Base-by-base conservation (phyloP, 2,113 vertebrate species). In the Ophthalmolycus amberensis region DNA sequence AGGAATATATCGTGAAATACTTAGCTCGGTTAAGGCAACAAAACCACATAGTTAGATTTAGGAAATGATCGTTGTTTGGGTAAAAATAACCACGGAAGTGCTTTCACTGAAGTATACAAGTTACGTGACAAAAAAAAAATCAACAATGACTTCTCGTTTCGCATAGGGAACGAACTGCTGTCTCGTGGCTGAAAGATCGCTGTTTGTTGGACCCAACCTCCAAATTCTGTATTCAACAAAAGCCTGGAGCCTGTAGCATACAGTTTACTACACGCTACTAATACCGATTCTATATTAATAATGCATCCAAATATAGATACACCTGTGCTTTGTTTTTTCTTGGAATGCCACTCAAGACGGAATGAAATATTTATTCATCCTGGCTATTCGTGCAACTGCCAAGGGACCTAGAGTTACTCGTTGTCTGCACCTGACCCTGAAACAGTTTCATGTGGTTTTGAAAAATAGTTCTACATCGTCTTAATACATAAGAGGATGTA, bases 281-380 rank as follows among this genome's bases (percentile, higher is more conserved):
- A 75, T 70, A 70, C 64, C 3, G 22, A 77, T 76, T 62, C 42
- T 58, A 37, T 74, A 82, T 88, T 77, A 80, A 85, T 83, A 86
- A 79, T 88, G 38, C 59, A 90, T 77, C 66, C 25, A 77, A 77
- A 75, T 75, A 85, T 78, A 73, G 69, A 70, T 59, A 66, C 77
- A 32, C n/a, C 18, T 48, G 10, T 29, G 48, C 48, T 52, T 60
- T 50, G 3, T 27, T 48, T 58, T 52, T 79, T 76, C 40, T 70
- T 82, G 50, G 40, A 72, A 60, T 72, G 76, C 38, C 64, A 75
- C 59, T 84, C 75, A 75, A 70, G 16, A 22, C 6, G 9, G 20
- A 80, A 89, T 91, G 2, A 88, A 91, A 91, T 84, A 88, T 89
- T 84, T 42, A 89, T 84, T 68, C 18, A 46, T 70, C 34, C 37